phyloP scores from a whole-genome alignment of 1,140 invertebrate species.

The Asobara japonica region DNA sequence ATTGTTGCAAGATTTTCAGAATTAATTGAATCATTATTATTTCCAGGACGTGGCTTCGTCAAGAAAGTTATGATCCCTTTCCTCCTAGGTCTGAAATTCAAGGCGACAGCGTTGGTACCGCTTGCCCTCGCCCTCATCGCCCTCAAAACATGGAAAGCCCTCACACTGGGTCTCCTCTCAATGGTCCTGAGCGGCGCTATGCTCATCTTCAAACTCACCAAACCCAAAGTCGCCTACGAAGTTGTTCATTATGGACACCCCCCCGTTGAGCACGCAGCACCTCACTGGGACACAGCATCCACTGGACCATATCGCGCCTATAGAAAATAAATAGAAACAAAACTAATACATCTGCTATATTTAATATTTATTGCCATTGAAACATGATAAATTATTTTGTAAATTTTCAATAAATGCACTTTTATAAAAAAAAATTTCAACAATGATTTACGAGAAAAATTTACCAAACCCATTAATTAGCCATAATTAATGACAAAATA shows the following conservation, averaged over 20 bases:
- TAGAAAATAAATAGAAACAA: slow-evolving; percentile 47
- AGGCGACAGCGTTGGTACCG: slow-evolving; percentile 82
- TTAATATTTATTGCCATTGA: slow-evolving; percentile 52
- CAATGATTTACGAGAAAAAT: too few relatives aligned
- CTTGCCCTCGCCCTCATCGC: slow-evolving; percentile 83
- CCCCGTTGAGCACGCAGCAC: slow-evolving; percentile 73
- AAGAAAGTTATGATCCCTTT: slow-evolving; percentile 86
- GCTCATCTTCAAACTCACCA: slow-evolving; percentile 85
- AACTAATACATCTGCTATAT: slow-evolving; percentile 32
- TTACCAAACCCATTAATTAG: too few relatives aligned
- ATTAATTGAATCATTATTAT: slow-evolving; percentile 31
- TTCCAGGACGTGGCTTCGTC: slow-evolving; percentile 78
- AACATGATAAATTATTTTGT: slow-evolving; percentile 33
- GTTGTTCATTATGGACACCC: slow-evolving; percentile 86
- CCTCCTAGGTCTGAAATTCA: slow-evolving; percentile 84
- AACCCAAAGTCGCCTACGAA: slow-evolving; percentile 83
- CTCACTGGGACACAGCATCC: slow-evolving; percentile 72
- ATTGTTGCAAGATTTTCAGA: too few relatives aligned
- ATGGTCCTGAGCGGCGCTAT: slow-evolving; percentile 82
- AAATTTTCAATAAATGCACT: slow-evolving; percentile 9
- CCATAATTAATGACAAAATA: too few relatives aligned
- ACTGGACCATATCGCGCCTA: slow-evolving; percentile 72
- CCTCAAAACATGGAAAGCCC: slow-evolving; percentile 86
- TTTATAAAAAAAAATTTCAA: slow-evolving; percentile 12
- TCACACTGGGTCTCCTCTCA: slow-evolving; percentile 84